Evolutionary conservation across 2,113 vertebrate genomes (phyloP), one percentile per base, ranked within the genome.

Genomic region (Periophthalmodon schlosseri): DNA sequence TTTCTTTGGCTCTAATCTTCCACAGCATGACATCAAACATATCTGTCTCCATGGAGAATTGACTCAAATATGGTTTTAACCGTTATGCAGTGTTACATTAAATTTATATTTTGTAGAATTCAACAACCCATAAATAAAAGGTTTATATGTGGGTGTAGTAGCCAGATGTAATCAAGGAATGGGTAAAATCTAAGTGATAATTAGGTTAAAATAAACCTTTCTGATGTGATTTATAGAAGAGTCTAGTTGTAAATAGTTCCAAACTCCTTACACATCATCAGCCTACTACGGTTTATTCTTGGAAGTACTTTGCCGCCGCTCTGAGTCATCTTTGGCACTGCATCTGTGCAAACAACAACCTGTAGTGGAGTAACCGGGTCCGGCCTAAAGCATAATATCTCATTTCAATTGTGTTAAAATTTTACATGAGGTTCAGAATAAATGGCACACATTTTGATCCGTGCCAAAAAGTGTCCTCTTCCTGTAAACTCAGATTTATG

Each of bases 221-320:
- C 10, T n/a, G 52, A 56, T 56, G 52, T 56, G 9, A n/a, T 54
- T 54, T 8, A n/a, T n/a, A n/a, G 52, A 10, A 52, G 44, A 13
- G 6, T 69, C 15, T 12, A 23, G 34, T 34, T 54, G 11, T 56
- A 21, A 15, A 44, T 10, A 44, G 7, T 44, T 44, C 10, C 4
- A 67, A 6, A 23, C 33, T 58, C 23, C 20, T 18, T 23, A 28
- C 20, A 56, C 50, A 58, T 24, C 12, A 24, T 21, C 39, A 49
- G 9, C 15, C 0, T 39, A 44, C n/a, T 34, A 47, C 56, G 72
- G 63, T 77, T 75, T 72, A 68, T 66, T 68, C 68, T 39, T 69
- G 10, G 65, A 58, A 52, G 21, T 57, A 67, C 47, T 72, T 39
- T 44, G 71, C 46, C 64, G 36, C 68, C 1, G 0, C 13, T 2